Conservation (phyloP, 2,113 vertebrate species). For the Megaceryle maxima region DNA sequence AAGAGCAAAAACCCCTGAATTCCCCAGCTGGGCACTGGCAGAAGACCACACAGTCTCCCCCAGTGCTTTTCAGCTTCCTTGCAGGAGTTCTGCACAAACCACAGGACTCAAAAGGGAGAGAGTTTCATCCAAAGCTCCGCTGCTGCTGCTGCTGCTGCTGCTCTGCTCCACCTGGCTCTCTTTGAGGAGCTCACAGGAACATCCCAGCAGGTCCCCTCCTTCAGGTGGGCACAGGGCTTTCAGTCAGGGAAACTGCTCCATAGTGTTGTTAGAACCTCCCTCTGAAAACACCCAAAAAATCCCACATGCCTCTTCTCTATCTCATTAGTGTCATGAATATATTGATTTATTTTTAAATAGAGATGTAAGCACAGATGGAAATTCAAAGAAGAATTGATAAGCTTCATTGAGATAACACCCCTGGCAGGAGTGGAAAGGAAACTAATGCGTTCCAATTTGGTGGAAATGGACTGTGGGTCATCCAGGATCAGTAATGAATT, state of each 20-base stretch:
- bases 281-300: not conserved
- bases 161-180: not conserved
- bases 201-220: not conserved
- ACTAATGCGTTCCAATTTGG: not conserved
- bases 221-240: not conserved
- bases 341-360: not conserved
- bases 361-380: not conserved
- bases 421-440: not conserved
- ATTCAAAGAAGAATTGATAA: not conserved
- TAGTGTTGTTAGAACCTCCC: not conserved
- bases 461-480: not conserved
- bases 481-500: not conserved
- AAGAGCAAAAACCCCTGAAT: not conserved
- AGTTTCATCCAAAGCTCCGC: not conserved
- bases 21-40: not conserved
- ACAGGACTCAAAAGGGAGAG: not conserved
- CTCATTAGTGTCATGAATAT: not conserved
- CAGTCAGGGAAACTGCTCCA: not conserved
- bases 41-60: not conserved
- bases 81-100: not conserved
- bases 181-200: not conserved
- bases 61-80: not conserved
- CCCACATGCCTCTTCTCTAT: not conserved
- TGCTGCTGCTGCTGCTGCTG: fast-evolving
- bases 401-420: not conserved